These are phyloP conservation scores for Crotalus horridus DNA, from an alignment of 2,113 vertebrate genomes.

Conservation along the genomic window DNA sequence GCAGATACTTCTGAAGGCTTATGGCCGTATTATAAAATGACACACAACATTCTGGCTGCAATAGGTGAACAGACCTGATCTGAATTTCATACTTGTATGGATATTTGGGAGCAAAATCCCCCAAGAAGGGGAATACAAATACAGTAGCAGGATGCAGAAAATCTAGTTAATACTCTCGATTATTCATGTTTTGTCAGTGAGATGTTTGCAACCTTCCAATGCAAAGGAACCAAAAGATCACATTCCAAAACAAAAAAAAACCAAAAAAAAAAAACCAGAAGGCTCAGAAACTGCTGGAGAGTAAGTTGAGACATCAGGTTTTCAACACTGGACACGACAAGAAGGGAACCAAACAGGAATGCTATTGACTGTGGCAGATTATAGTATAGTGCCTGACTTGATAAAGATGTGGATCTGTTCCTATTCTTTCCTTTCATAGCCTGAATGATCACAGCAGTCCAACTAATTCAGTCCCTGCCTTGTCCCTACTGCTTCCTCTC, in stretches of 20 bases:
- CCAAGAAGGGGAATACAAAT: not conserved
- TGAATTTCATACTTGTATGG: not conserved
- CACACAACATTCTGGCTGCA: not conserved
- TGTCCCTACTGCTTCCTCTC: not conserved
- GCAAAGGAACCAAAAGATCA: not conserved
- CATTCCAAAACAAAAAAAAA: not conserved
- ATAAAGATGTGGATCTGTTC: not conserved
- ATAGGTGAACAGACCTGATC: not conserved
- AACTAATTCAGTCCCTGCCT: constrained; percentile 20
- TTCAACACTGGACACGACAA: not conserved
- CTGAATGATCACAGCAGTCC: constrained; percentile 6
- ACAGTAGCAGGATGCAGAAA: not conserved
- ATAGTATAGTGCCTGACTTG: not conserved
- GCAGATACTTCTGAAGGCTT: not conserved
- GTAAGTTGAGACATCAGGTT: not conserved
- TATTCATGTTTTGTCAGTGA: not conserved
- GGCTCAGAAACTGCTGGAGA: not conserved
- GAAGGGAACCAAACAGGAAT: not conserved
- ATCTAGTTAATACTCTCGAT: not conserved
- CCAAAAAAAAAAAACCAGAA: not conserved
- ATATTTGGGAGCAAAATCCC: not conserved
- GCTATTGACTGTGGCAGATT: not conserved
- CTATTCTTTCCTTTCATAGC: not conserved
- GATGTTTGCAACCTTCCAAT: not conserved
- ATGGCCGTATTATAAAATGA: not conserved